Evolutionary conservation across 2,113 vertebrate genomes (phyloP).

Genomic region (Anseranas semipalmata): DNA sequence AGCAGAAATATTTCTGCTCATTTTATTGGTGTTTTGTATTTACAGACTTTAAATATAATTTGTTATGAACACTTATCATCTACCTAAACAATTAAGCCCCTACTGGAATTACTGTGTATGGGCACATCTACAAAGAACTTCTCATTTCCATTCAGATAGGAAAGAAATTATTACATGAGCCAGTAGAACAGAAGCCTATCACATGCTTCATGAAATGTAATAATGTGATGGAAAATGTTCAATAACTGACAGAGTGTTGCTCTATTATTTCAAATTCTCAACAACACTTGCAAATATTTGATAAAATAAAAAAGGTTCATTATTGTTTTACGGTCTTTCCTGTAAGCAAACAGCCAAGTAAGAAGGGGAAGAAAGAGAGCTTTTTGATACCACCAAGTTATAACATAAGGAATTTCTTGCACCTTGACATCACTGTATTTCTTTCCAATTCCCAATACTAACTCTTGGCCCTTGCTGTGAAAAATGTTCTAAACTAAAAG

Average conservation of each 20-base stretch:
- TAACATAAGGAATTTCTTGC: not conserved
- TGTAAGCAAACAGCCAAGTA: not conserved
- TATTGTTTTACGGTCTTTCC: not conserved
- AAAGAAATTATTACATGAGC: not conserved
- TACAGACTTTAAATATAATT: not conserved
- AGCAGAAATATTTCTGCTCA: not conserved
- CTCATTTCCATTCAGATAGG: not conserved
- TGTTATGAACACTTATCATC: not conserved
- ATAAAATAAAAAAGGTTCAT: not conserved
- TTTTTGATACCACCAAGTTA: not conserved
- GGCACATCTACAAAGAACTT: not conserved
- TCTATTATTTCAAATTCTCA: not conserved
- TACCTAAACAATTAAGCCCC: not conserved
- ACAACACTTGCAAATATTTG: not conserved
- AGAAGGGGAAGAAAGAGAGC: not conserved
- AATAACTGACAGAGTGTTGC: not conserved
- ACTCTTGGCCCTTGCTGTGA: not conserved
- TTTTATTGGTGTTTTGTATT: not conserved
- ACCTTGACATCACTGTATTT: not conserved
- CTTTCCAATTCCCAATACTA: not conserved
- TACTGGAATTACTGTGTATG: not conserved
- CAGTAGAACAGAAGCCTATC: not conserved
- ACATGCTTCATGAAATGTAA: not conserved
- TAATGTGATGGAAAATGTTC: not conserved
- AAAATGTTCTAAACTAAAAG: conserved; percentile 31